These are phyloP conservation scores for Amblyjoppa fuscipennis DNA, from an alignment of 2,888 invertebrate genomes.

Conservation along the genomic window DNA sequence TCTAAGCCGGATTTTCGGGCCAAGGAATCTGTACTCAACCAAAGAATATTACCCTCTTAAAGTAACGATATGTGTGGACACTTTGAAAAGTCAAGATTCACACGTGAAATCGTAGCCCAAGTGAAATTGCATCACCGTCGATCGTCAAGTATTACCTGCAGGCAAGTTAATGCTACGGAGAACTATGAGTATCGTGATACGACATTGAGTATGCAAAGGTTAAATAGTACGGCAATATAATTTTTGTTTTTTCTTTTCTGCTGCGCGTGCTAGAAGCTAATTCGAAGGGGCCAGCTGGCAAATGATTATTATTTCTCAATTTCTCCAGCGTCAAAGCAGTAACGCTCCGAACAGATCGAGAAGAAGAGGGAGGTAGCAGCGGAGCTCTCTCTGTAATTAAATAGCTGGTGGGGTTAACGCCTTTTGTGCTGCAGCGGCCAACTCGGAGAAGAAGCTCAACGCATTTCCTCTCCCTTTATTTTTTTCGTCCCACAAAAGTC, in stretches of 20 bases:
- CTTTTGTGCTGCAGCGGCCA: conserved; percentile 74
- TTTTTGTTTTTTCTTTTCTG: conserved; percentile 39
- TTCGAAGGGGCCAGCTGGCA: conserved; percentile 73
- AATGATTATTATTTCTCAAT: conserved; percentile 80
- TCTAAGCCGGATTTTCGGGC: neutral
- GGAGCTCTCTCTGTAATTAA: conserved; percentile 77
- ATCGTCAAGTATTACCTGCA: conserved; percentile 39
- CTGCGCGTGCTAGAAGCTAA: conserved; percentile 69
- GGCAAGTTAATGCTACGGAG: conserved; percentile 50
- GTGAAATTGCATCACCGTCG: neutral
- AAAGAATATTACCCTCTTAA: too few species aligned
- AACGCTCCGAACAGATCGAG: conserved; percentile 43
- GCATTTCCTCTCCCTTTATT: conserved; percentile 45
- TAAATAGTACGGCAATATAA: conserved; percentile 55
- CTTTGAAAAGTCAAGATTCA: too few species aligned
- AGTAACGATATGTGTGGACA: too few species aligned
- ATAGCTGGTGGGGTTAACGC: conserved; percentile 78
- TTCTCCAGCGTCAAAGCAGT: conserved; percentile 74
- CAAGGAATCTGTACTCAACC: neutral
- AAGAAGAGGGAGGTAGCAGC: neutral
- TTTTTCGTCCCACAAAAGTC: conserved; percentile 39
- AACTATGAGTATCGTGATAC: conserved; percentile 46
- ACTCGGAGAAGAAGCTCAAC: conserved; percentile 64
- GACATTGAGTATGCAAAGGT: conserved; percentile 8
- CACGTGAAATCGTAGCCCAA: neutral